phyloP scores from a whole-genome alignment of 2,888 invertebrate species.

The Patella depressa region DNA sequence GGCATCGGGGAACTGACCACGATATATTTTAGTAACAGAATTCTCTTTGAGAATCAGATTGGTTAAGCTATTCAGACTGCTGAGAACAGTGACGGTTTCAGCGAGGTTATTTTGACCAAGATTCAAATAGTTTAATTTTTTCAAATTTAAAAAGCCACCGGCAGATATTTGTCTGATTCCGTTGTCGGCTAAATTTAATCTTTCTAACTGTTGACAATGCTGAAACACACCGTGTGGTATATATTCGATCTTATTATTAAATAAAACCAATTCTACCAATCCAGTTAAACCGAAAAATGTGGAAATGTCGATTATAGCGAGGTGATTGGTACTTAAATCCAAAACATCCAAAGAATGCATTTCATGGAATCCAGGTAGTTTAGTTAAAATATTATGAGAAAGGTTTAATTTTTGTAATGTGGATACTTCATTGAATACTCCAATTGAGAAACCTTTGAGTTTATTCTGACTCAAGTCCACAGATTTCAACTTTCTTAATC shows the following conservation, averaged over 20 bases:
- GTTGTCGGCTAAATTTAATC: conserved; percentile 46
- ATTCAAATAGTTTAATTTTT: conserved; percentile 30
- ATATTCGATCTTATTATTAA: conserved; percentile 36
- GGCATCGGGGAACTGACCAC: conserved; percentile 45
- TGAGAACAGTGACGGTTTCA: conserved; percentile 40
- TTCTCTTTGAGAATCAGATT: conserved; percentile 45
- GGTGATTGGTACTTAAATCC: conserved; percentile 45
- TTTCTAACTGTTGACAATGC: conserved; percentile 39
- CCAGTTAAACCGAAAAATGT: conserved; percentile 38
- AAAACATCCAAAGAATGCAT: conserved; percentile 20
- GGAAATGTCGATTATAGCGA: conserved; percentile 32
- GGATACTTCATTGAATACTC: conserved; percentile 20
- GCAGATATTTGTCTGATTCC: conserved; percentile 38
- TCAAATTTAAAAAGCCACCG: conserved; percentile 39
- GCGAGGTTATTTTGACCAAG: conserved; percentile 43
- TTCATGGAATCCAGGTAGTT: conserved; percentile 16
- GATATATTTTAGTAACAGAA: conserved; percentile 34
- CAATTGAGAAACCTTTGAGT: conserved; percentile 14
- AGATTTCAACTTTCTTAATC: conserved; percentile 21
- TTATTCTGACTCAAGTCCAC: conserved; percentile 31
- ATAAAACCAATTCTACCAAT: conserved; percentile 34
- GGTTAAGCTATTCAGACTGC: conserved; percentile 33
- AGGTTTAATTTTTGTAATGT: conserved; percentile 27
- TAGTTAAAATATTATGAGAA: conserved; percentile 29
- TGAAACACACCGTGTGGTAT: conserved; percentile 42